A percentile compares a stretch with the other conserved stretches of the same genome.
These are phyloP conservation scores for Seira sanloemensis DNA, from an alignment of 2,888 invertebrate genomes.

Conservation along the genomic window DNA sequence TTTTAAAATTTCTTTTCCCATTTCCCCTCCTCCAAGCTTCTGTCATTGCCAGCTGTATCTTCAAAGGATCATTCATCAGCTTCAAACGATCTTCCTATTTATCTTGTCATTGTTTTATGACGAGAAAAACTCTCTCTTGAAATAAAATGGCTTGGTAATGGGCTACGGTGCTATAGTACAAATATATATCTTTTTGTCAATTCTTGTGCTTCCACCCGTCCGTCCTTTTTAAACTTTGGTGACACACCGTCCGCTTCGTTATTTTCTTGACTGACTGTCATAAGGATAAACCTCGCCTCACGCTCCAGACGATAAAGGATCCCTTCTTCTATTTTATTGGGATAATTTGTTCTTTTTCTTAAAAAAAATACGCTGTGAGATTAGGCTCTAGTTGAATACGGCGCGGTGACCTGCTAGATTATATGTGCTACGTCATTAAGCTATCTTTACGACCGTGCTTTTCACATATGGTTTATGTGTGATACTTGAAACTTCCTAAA, in stretches of 20 bases:
- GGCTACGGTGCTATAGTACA: slow-evolving; percentile 10
- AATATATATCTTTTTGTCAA: slow-evolving; percentile 30
- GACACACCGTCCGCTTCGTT: slow-evolving; percentile 1
- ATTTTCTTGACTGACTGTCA: not conserved
- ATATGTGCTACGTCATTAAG: slow-evolving; percentile 50
- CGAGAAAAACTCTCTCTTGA: not conserved
- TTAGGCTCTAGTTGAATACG: no score
- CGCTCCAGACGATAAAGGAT: not conserved
- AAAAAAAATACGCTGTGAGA: slow-evolving; percentile 23
- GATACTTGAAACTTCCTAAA: not conserved
- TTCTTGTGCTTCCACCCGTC: not conserved
- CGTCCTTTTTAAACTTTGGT: not conserved
- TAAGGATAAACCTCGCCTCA: not conserved
- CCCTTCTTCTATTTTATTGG: slow-evolving; percentile 36
- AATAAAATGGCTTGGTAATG: slow-evolving; percentile 1
- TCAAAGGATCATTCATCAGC: not conserved
- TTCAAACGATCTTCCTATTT: not conserved
- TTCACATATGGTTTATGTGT: slow-evolving; percentile 49
- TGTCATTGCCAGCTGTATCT: slow-evolving; percentile 2
- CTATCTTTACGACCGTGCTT: slow-evolving; percentile 58
- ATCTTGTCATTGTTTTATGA: slow-evolving; percentile 2
- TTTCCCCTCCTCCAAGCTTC: not conserved
- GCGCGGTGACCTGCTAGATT: slow-evolving; percentile 37
- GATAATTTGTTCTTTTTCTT: slow-evolving; percentile 49
- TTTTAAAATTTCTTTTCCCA: slow-evolving; percentile 28